Evolutionary conservation across 1,140 invertebrate species (phyloP), one percentile per base, ranked within the genome.

Genomic region (Dufourea novaeangliae): DNA sequence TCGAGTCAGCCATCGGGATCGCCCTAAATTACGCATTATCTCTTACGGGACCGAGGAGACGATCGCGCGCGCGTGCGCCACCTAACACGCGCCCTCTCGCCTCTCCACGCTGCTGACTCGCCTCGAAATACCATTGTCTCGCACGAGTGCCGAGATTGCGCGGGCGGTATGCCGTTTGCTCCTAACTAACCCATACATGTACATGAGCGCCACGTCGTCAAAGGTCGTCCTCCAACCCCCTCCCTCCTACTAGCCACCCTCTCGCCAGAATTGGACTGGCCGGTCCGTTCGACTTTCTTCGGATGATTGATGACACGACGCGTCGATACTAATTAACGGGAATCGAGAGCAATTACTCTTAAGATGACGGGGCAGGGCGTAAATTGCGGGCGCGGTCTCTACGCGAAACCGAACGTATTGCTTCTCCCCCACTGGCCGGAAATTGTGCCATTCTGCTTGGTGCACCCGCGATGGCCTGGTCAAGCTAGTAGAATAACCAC

Each of bases 11-110:
- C 59, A 70, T 83, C 76, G 39, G 41, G 25, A 74, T 56, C 59
- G 63, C 66, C 41, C 66, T 83, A 64, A 83, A 84, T 84, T 83
- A 79, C 82, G 77, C 64, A 63, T 59, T 69, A 83, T 84, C 71
- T 80, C 61, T 84, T 75, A 75, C 39, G 69, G 39, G 22, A 5
- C 2, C 29, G 76, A 72, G 44, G 76, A 78, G n/a, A n/a, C n/a
- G n/a, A n/a, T n/a, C n/a, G n/a, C n/a, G n/a, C n/a, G n/a, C n/a
- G n/a, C n/a, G n/a, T n/a, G n/a, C n/a, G n/a, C n/a, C n/a, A n/a
- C n/a, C 34, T 37, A 37, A 37, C 34, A 37, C 34, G 3, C 34
- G 3, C 34, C 34, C 34, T 37, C 34, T 37, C 34, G 69, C 39
- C 32, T 57, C 29, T 41, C 22, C 46, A 17, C 7, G 17, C 8